Conservation (phyloP, 2,797 vertebrate genomes). For the Chromobotia macracanthus region DNA sequence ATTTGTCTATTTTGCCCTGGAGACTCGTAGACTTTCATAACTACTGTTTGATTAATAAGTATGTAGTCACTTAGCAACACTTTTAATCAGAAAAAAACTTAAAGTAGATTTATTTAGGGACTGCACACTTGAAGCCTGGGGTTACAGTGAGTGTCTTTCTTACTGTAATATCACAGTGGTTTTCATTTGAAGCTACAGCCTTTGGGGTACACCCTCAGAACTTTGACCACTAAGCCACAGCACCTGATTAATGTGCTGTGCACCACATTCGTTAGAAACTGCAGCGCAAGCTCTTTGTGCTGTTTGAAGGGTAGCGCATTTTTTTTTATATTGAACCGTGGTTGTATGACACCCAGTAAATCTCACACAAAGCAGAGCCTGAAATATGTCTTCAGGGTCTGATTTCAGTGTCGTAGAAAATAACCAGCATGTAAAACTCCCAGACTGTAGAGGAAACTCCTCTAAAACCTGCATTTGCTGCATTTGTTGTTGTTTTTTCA, state of each 20-base stretch:
- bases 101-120: neutral
- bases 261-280: constrained; percentile 5
- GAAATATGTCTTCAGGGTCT: constrained; percentile 28
- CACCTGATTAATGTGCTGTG: constrained; percentile 25
- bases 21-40: neutral
- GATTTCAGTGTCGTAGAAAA: constrained; percentile 13
- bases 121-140: neutral
- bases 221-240: constrained; percentile 9
- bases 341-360: constrained; percentile 24
- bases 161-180: neutral
- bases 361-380: constrained; percentile 25
- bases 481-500: constrained; percentile 19
- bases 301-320: constrained; percentile 15
- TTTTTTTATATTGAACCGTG: constrained; percentile 23
- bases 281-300: constrained; percentile 31
- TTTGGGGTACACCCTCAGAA: constrained; percentile 1
- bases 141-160: neutral
- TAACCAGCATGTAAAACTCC: constrained; percentile 24
- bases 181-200: constrained; percentile 5
- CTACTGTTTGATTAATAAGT: constrained; percentile 3
- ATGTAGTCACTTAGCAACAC: constrained; percentile 7
- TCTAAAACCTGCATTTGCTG: no score
- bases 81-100: neutral
- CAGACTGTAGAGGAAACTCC: constrained; percentile 11
- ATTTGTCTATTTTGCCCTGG: neutral